A percentile compares a stretch with the other conserved stretches of the same genome.
phyloP scores from a whole-genome alignment of 2,888 invertebrate species.

The Drosophila multiciliata region DNA sequence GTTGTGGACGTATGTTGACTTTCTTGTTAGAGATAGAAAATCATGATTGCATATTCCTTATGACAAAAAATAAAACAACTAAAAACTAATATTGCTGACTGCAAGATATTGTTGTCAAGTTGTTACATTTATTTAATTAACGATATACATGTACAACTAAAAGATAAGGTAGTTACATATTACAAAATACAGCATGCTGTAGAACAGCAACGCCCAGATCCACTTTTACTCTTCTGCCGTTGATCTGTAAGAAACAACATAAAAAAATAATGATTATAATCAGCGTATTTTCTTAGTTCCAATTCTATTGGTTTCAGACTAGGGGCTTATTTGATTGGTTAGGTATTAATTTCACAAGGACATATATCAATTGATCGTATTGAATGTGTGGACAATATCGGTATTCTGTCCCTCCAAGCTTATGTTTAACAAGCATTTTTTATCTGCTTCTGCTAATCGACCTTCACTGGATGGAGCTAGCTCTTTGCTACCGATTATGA shows the following conservation, averaged over 20 bases:
- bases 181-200: conserved; percentile 97
- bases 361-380: too few relatives aligned
- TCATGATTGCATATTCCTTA: neutral
- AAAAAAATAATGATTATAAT: neutral
- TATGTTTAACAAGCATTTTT: too few relatives aligned
- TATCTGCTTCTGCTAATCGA: too few relatives aligned
- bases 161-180: conserved; percentile 89
- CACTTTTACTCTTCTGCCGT: conserved; percentile 97
- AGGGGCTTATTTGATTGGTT: too few relatives aligned
- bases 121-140: conserved; percentile 32
- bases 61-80: neutral
- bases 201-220: conserved; percentile 97
- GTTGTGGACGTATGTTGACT: neutral
- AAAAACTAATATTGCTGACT: conserved; percentile 2
- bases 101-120: conserved; percentile 1
- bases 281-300: too few relatives aligned
- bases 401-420: too few relatives aligned
- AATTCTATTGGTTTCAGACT: too few relatives aligned
- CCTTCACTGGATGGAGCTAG: too few relatives aligned
- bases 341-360: too few relatives aligned
- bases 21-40: neutral
- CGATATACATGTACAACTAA: conserved; percentile 25
- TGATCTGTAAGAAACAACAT: conserved; percentile 88
- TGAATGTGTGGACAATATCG: too few relatives aligned
- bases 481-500: too few relatives aligned